Evolutionary conservation across 2,797 vertebrate genomes (phyloP).

Genomic region (Rhabdophis nuchalis): DNA sequence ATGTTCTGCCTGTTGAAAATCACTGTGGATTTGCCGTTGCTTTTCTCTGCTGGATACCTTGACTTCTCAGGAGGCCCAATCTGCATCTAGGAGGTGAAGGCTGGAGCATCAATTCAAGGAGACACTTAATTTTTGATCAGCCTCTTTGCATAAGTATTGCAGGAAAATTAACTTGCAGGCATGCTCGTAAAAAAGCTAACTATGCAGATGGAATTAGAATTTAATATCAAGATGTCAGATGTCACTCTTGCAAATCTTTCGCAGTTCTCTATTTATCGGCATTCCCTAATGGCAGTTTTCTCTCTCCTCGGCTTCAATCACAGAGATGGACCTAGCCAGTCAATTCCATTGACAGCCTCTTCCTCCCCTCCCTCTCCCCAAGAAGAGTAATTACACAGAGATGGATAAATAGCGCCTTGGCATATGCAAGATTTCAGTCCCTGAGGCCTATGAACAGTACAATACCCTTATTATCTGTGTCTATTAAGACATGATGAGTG

Average conservation of each 20-base stretch:
- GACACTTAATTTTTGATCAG: conserved; percentile 32
- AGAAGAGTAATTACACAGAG: neutral
- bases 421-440: conserved; percentile 11
- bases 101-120: neutral
- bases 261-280: conserved; percentile 6
- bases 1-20: neutral
- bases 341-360: neutral
- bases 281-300: neutral
- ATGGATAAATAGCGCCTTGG: conserved; percentile 33
- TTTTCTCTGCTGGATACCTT: conserved; percentile 4
- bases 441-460: conserved; percentile 3
- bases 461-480: neutral
- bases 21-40: neutral
- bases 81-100: conserved; percentile 1
- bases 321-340: conserved; percentile 41
- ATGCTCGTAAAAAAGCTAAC: conserved; percentile 7
- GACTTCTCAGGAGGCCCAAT: neutral
- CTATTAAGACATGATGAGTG: neutral
- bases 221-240: neutral
- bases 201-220: conserved; percentile 20
- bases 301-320: conserved; percentile 17
- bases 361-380: neutral
- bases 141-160: conserved; percentile 12
- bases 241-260: neutral
- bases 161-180: conserved; percentile 13